phyloP scores from a whole-genome alignment of 2,113 vertebrate species.

The Vombatus ursinus region DNA sequence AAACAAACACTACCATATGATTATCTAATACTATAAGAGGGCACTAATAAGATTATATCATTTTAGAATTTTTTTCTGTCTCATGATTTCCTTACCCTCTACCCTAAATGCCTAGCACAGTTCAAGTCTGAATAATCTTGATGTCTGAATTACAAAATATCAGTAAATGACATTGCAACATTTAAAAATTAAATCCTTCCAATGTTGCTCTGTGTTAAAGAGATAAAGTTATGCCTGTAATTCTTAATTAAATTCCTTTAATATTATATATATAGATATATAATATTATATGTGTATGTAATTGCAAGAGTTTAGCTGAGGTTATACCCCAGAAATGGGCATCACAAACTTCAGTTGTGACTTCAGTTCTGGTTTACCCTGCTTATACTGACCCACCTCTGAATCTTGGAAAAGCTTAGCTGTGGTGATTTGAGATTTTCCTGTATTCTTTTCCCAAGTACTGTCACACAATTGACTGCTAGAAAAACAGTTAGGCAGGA shows the following conservation, averaged over 20 bases:
- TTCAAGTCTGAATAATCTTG: neutral
- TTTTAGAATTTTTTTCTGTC: neutral
- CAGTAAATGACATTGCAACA: neutral
- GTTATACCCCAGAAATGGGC: neutral
- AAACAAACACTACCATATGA: too few relatives aligned
- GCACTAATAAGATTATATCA: too few relatives aligned
- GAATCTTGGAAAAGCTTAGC: neutral
- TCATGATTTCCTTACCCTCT: neutral
- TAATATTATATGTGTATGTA: neutral
- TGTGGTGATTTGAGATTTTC: neutral
- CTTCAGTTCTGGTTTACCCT: neutral
- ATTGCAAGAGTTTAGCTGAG: neutral
- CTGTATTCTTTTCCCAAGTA: neutral
- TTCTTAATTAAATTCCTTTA: neutral
- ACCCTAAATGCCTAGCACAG: neutral
- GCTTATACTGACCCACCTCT: neutral
- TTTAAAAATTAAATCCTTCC: neutral
- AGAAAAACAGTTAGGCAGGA: too few relatives aligned
- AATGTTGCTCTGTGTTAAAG: neutral
- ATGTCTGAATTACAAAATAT: too few relatives aligned
- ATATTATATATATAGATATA: too few relatives aligned
- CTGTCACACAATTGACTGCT: too few relatives aligned
- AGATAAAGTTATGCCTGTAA: neutral
- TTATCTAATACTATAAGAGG: too few relatives aligned
- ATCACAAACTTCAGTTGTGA: neutral